Conservation (phyloP, 2,888 invertebrate species). For the Ecliptopera silaceata region DNA sequence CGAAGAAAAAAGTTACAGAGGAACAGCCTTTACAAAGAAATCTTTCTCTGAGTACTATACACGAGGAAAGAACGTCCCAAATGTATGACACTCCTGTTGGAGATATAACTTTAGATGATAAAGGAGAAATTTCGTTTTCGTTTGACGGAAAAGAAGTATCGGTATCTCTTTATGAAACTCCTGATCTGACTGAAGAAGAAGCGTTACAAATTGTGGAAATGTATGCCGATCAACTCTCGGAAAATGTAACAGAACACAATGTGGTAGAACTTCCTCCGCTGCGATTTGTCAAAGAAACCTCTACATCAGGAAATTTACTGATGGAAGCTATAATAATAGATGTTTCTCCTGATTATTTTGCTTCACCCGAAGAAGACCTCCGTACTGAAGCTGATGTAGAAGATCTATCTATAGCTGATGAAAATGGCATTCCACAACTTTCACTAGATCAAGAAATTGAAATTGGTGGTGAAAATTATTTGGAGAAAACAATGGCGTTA, state of each 20-base stretch:
- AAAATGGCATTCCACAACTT: conserved; percentile 76
- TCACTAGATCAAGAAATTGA: conserved; percentile 81
- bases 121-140: conserved; percentile 94
- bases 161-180: conserved; percentile 95
- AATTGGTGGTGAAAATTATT: conserved; percentile 81
- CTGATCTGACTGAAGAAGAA: conserved; percentile 95
- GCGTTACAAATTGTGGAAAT: conserved; percentile 96
- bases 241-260: conserved; percentile 93
- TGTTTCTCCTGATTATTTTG: conserved; percentile 92
- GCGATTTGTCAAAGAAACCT: conserved; percentile 94
- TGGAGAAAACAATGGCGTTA: conserved; percentile 73
- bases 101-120: conserved; percentile 89
- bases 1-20: conserved; percentile 78
- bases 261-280: conserved; percentile 93
- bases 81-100: conserved; percentile 92
- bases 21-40: conserved; percentile 86
- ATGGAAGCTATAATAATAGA: conserved; percentile 97
- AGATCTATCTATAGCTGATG: conserved; percentile 92
- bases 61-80: conserved; percentile 95
- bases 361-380: conserved; percentile 90
- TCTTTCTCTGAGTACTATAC: conserved; percentile 94
- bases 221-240: conserved; percentile 96
- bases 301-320: conserved; percentile 92
- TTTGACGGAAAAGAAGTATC: conserved; percentile 96
- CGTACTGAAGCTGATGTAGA: conserved; percentile 94